A percentile compares a stretch with the other conserved stretches of the same genome.
Evolutionary conservation across 2,797 vertebrate species (phyloP).

Genomic region (Gymnoscopelus microlampas): DNA sequence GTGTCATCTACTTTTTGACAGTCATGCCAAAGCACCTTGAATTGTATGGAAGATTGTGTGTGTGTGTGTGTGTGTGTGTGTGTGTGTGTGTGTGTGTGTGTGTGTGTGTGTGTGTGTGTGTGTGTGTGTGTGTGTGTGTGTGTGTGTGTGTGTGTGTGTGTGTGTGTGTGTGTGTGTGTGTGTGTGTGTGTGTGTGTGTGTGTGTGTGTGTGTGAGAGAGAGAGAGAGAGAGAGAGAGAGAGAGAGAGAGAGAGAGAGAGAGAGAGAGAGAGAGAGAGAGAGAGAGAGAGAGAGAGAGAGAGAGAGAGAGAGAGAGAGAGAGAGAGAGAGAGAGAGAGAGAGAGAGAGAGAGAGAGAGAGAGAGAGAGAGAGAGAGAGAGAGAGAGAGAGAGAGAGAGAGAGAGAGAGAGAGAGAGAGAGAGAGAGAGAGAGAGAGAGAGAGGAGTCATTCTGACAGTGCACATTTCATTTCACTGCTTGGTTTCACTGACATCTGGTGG

Average conservation of each 20-base stretch:
- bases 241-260: neutral
- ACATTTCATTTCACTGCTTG: conserved; percentile 1
- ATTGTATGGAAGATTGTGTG: too few species aligned
- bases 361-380: neutral
- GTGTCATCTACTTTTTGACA: too few species aligned
- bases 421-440: too few species aligned
- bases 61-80: too few species aligned
- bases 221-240: neutral
- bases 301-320: neutral
- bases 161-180: conserved; percentile 5
- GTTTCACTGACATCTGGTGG: conserved; percentile 55
- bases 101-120: too few species aligned
- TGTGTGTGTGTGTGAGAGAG: neutral
- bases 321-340: neutral
- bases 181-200: neutral
- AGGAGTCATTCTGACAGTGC: conserved; percentile 9
- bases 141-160: neutral
- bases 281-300: neutral
- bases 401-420: neutral
- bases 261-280: neutral
- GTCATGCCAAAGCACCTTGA: too few species aligned
- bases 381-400: neutral
- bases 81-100: too few species aligned
- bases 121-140: too few species aligned
- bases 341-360: neutral